These are phyloP conservation scores for Protosalanx chinensis DNA, from an alignment of 2,797 vertebrate species.

Conservation along the genomic window DNA sequence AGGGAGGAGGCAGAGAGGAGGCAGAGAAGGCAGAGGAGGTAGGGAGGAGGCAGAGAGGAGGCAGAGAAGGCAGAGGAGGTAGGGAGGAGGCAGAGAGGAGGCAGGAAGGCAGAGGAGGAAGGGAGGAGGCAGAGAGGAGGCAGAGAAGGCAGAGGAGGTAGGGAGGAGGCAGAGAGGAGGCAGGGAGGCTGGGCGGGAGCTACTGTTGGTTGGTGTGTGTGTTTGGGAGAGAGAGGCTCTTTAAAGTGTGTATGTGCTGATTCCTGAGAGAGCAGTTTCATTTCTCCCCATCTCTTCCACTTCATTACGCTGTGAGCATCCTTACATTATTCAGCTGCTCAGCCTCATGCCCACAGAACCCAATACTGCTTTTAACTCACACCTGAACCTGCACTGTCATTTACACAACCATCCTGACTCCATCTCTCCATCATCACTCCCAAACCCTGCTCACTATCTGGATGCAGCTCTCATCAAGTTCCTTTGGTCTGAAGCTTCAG, in stretches of 20 bases:
- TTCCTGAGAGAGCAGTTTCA: conserved; percentile 71
- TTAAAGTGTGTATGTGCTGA: conserved; percentile 70
- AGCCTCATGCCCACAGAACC: conserved; percentile 66
- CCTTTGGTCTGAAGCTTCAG: no score
- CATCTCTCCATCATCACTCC: conserved; percentile 13
- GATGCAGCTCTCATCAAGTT: no score
- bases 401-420: conserved; percentile 45
- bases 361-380: conserved; percentile 74
- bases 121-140: no score
- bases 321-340: conserved; percentile 75
- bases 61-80: no score
- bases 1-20: no score
- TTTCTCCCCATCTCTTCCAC: conserved; percentile 75
- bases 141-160: no score
- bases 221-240: conserved; percentile 50
- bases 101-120: no score
- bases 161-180: neutral
- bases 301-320: conserved; percentile 74
- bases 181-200: conserved; percentile 33
- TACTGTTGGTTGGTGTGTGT: no score
- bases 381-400: conserved; percentile 67
- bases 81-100: no score
- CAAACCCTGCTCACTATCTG: neutral
- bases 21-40: no score
- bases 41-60: no score